Evolutionary conservation across 2,113 vertebrate species (phyloP).

Genomic region (Brevimyrus niger): DNA sequence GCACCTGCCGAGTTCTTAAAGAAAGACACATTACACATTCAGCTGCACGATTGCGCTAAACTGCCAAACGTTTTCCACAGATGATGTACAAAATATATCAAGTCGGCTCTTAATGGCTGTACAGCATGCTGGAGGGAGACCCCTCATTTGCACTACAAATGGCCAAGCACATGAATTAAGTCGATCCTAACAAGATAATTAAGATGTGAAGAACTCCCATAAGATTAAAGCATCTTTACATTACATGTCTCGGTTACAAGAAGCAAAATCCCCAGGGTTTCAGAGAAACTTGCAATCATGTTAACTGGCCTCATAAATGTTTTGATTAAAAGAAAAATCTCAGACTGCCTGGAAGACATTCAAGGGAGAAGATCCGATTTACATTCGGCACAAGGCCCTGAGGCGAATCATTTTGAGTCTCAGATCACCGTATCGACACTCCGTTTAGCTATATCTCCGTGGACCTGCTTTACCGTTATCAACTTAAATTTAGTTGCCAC

Average conservation of each 20-base stretch:
- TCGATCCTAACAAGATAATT: conserved; percentile 33
- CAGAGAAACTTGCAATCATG: conserved; percentile 32
- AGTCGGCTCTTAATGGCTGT: background rate
- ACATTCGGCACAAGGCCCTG: conserved; percentile 36
- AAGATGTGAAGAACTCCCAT: conserved; percentile 25
- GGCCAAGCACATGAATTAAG: background rate
- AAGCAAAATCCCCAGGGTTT: conserved; percentile 31
- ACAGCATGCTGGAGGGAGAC: background rate
- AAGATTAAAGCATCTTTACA: conserved; percentile 36
- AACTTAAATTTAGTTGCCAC: background rate
- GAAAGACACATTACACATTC: background rate
- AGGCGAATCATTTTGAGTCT: conserved; percentile 32
- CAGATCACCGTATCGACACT: conserved; percentile 30
- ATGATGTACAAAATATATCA: background rate
- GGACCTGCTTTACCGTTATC: background rate
- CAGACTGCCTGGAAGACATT: conserved; percentile 37
- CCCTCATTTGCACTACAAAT: background rate
- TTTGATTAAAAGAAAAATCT: conserved; percentile 47
- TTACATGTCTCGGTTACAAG: conserved; percentile 37
- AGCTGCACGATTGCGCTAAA: background rate
- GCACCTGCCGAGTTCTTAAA: background rate
- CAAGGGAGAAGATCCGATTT: conserved; percentile 43
- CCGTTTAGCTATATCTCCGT: conserved; percentile 8
- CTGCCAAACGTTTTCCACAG: background rate
- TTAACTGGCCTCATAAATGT: conserved; percentile 45